Evolutionary conservation across 2,888 invertebrate species (phyloP).

Genomic region (Nephrotoma flavescens): DNA sequence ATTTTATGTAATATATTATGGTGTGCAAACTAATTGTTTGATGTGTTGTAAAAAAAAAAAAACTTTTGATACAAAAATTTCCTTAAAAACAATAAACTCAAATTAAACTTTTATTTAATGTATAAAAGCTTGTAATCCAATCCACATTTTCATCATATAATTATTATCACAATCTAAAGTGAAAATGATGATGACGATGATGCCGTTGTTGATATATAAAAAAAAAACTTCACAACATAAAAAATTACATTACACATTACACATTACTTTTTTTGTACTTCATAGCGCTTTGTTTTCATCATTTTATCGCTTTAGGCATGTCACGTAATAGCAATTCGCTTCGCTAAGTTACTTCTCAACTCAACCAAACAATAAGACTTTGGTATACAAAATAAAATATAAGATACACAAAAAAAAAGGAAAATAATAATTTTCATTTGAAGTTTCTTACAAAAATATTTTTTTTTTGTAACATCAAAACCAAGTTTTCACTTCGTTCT

Average conservation of each 20-base stretch:
- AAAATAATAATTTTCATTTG: background rate
- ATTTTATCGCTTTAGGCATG: slow-evolving; percentile 2
- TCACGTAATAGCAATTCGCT: slow-evolving; percentile 2
- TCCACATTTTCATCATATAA: background rate
- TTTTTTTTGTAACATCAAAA: background rate
- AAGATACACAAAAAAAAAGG: background rate
- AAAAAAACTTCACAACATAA: background rate
- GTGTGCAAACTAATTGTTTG: background rate
- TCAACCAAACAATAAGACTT: background rate
- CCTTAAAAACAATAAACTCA: background rate
- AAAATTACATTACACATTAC: background rate
- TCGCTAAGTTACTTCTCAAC: background rate
- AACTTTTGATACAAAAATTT: background rate
- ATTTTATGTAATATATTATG: background rate
- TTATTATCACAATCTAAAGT: background rate
- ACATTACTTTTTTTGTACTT: background rate
- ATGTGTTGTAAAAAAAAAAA: background rate
- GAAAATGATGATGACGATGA: background rate
- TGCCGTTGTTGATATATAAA: background rate
- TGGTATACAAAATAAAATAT: background rate
- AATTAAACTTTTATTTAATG: background rate
- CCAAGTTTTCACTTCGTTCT: background rate
- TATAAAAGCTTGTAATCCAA: background rate
- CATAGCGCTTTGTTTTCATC: background rate
- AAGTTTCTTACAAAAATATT: background rate